Base-by-base conservation (phyloP, 2,797 vertebrate species). In the Pseudochirops corinnae region DNA sequence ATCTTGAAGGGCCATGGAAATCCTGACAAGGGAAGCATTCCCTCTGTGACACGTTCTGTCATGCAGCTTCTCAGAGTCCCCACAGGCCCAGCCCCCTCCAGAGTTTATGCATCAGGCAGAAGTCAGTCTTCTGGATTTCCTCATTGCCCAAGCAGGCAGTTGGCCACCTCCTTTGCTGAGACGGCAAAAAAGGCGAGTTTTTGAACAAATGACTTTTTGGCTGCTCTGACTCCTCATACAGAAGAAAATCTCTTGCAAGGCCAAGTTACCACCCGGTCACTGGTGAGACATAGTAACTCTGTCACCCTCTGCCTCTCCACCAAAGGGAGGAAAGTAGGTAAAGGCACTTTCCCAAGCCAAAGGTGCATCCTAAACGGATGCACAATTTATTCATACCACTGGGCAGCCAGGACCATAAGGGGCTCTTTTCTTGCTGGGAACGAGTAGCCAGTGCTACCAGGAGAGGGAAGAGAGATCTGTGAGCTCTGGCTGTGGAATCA, bases 21-120 rank as follows among this genome's bases (percentile, higher is more conserved):
- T 90, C 92, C 92, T 46, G 90, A 91, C 93, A 94, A 97, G 91
- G 94, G 96, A 96, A 97, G 24, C 11, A 10, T 33, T 95, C 50
- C 93, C 94, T 39, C 52, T 12, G 74, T 1, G 39, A 91, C 96
- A 93, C 90, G 97, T 92, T 94, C 91, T 55, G 50, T 93, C 96
- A 57, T 4, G 95, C 82, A 0, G 5, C 74, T n/a, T 93, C 9
- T 1, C 90, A 55, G 0, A 91, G 93, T 94, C 96, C 82, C 56
- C 93, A 92, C 0, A 0, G 90, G 55, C 2, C 90, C 0, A 2
- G 56, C n/a, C 60, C 90, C 67, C 62, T 9, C 3, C 3, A 3
- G 0, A 90, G 90, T 92, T 91, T 31, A 33, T 0, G 31, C 1
- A 91, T 55, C 58, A 94, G 16, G 57, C n/a, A 87, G n/a, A 55